Evolutionary conservation across 2,797 vertebrate genomes (phyloP).

Genomic region (Danio tinwini): DNA sequence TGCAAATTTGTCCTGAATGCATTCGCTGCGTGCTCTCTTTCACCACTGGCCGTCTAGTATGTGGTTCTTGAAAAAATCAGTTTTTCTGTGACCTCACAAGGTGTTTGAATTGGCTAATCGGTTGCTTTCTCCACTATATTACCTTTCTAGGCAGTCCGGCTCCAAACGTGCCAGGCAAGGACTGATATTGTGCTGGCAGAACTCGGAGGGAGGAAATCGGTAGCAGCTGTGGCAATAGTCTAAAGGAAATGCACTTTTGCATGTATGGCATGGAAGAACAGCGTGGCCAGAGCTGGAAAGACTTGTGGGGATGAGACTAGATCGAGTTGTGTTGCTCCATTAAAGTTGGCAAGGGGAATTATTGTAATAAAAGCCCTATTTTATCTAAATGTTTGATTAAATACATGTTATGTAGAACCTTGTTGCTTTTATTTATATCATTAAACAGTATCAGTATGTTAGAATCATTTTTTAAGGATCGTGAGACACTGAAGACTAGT

Average conservation of each 20-base stretch:
- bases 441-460: too few relatives aligned
- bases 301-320: conserved; percentile 45
- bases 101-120: conserved; percentile 43
- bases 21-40: conserved; percentile 64
- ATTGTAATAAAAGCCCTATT: not conserved
- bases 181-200: conserved; percentile 58
- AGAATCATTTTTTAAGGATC: too few relatives aligned
- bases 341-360: not conserved
- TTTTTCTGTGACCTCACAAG: conserved; percentile 24
- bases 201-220: conserved; percentile 62
- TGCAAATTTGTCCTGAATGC: conserved; percentile 70
- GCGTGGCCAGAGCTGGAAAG: conserved; percentile 33
- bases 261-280: conserved; percentile 61
- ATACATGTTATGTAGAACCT: too few relatives aligned
- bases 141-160: conserved; percentile 26
- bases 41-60: conserved; percentile 33
- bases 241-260: conserved; percentile 54
- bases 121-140: conserved; percentile 42
- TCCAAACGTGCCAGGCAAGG: conserved; percentile 43
- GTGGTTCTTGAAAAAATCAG: not conserved
- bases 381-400: not conserved
- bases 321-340: conserved; percentile 21
- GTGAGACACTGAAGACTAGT: too few relatives aligned
- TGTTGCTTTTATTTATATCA: too few relatives aligned
- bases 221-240: conserved; percentile 68